Conservation (phyloP, 2,113 vertebrate species). For the Thryonomys swinderianus region DNA sequence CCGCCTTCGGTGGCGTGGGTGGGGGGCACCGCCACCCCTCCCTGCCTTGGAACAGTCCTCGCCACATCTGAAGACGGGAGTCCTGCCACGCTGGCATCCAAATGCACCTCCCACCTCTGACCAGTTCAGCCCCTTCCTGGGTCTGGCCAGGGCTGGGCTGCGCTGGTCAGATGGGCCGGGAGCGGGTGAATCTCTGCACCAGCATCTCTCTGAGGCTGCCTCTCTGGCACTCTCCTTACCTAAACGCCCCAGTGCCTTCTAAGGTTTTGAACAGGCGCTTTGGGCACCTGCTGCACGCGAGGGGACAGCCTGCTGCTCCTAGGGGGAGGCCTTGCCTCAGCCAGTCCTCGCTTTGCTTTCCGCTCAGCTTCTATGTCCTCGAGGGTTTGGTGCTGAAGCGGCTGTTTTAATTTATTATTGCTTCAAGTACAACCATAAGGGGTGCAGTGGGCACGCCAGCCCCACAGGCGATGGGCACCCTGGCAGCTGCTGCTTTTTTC, state of each 20-base stretch:
- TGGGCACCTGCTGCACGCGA: background rate
- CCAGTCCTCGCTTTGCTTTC: constrained; percentile 68
- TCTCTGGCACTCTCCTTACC: background rate
- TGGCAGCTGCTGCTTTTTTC: constrained; percentile 58
- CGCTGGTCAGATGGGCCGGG: constrained; percentile 10
- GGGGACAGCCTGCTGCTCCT: constrained; percentile 23
- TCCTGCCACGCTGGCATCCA: background rate
- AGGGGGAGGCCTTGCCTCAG: constrained; percentile 36
- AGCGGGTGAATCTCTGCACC: background rate
- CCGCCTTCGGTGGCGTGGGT: constrained; percentile 47
- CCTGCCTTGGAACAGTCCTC: constrained; percentile 50
- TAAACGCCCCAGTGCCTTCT: constrained; percentile 56
- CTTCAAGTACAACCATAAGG: constrained; percentile 65
- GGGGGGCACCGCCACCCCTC: background rate
- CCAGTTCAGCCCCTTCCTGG: background rate
- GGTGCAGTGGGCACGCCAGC: constrained; percentile 45
- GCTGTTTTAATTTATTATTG: constrained; percentile 81
- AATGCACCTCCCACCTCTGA: constrained; percentile 18
- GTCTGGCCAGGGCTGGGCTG: background rate
- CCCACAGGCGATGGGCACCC: constrained; percentile 46
- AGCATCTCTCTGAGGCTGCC: constrained; percentile 21
- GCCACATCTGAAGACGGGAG: constrained; percentile 37
- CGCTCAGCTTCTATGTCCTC: constrained; percentile 67
- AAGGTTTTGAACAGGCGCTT: constrained; percentile 3
- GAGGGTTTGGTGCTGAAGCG: constrained; percentile 51